A percentile compares a stretch with the other conserved stretches of the same genome.
phyloP scores from a whole-genome alignment of 64 coral and sea anemone species.

The Platygyra sinensis region DNA sequence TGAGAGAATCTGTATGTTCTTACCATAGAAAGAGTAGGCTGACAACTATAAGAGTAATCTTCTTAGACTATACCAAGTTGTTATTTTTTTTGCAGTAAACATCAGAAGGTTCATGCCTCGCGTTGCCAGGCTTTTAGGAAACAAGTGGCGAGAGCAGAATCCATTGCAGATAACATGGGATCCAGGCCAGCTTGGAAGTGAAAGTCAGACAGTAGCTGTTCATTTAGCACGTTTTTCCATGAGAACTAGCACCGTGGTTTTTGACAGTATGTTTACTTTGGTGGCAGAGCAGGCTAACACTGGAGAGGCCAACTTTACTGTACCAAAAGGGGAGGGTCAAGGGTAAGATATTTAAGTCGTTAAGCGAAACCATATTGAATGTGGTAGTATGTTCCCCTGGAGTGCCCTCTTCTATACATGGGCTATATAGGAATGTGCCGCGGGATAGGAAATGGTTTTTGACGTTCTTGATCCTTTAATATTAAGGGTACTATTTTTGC shows the following conservation, averaged over 20 bases:
- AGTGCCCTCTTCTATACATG: too few relatives aligned
- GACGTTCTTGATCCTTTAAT: too few relatives aligned
- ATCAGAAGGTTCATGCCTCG: neutral
- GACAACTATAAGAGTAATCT: too few relatives aligned
- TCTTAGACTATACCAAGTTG: too few relatives aligned
- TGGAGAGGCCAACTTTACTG: constrained; percentile 5
- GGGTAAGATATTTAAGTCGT: constrained; percentile 4
- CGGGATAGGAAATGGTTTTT: too few relatives aligned
- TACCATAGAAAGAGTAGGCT: too few relatives aligned
- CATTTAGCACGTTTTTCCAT: constrained; percentile 31
- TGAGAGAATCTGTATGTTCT: too few relatives aligned
- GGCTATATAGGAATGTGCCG: too few relatives aligned
- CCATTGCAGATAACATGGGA: constrained; percentile 22
- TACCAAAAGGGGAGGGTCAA: constrained; percentile 24
- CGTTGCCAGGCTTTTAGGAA: neutral
- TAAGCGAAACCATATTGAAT: too few relatives aligned
- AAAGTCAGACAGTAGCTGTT: neutral
- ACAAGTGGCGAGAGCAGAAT: constrained; percentile 29
- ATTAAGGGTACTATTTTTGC: too few relatives aligned
- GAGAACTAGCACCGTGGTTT: constrained; percentile 3
- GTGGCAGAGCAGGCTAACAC: neutral
- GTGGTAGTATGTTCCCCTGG: too few relatives aligned
- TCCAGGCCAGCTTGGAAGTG: constrained; percentile 5
- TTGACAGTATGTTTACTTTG: constrained; percentile 43
- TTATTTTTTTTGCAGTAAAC: neutral